Evolutionary conservation across 2,888 invertebrate genomes (phyloP), one percentile per base, ranked within the genome.

Genomic region (Xylocampa areola): DNA sequence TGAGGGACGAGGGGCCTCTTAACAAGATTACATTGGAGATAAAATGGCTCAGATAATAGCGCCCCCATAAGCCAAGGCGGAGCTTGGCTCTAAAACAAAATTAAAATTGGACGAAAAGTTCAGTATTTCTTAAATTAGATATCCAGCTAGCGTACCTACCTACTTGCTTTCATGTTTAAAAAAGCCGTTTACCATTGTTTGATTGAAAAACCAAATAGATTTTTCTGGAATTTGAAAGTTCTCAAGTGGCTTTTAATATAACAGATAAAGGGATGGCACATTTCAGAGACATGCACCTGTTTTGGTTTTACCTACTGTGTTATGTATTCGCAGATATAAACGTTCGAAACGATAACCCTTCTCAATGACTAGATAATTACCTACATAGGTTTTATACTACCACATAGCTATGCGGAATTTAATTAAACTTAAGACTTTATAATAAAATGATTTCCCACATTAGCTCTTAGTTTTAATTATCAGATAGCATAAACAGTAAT

Each of bases 1-100:
- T 59, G 69, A 68, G 77, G 76, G 75, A 68, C 49, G 72, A 55
- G 77, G 81, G 82, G 85, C 82, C 93, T 93, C 91, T 94, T 93
- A 93, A 93, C 94, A 93, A 93, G 93, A 94, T 94, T 94, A 94
- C 93, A 90, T 90, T 87, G 89, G 76, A 90, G 92, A 93, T 94
- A 93, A 92, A 94, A 91, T 84, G 89, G 86, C 82, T 82, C 79
- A 89, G 89, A 92, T 94, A 92, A 93, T 91, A 89, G 87, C 88
- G 78, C 75, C 79, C 77, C 81, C 83, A 86, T 89, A 92, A 92
- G 91, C 90, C 82, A 60, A 63, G 71, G 69, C 70, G 73, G 77
- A 80, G 80, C 78, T 61, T 69, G 69, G 82, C 84, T 87, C 86
- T 88, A 88, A 87, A 90, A 88, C 85, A 76, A 92, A 92, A 92